Base-by-base conservation (phyloP, 2,113 vertebrate species). In the Sardina pilchardus region DNA sequence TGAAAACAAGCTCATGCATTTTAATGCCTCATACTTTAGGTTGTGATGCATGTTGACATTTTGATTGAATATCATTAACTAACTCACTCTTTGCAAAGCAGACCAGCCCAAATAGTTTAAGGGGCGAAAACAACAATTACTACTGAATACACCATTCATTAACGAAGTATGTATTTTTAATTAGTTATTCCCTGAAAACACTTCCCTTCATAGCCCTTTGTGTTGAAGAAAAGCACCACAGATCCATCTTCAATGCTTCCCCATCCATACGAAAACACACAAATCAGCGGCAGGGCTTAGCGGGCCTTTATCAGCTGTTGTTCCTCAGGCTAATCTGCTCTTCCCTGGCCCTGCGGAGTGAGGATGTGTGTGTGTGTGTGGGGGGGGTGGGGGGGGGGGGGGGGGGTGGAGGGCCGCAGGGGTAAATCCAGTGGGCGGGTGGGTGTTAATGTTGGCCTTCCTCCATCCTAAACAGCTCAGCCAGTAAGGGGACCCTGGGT, bases 391-490 rank as follows among this genome's bases (percentile, higher is more conserved):
- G n/a, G n/a, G 4, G 21, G 88, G 82, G 44, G 39, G 7, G 47
- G 67, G 7, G 81, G 56, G 6, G 9, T 4, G 71, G 71, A 36
- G 71, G 10, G 16, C 14, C 4, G 30, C 26, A 78, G 63, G 63
- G 63, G 26, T 71, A 71, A 71, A 71, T 71, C 63, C 63, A 71
- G 63, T 71, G 63, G 63, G 63, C 63, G 63, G 21, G 63, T 71
- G 63, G 63, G 44, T 84, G 88, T 78, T 91, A 88, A 87, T 91
- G 84, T 90, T 93, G 92, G 91, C 89, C 48, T 0, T 2, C 83
- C 82, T 87, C 89, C 91, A 91, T 47, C 1, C 84, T 82, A 91
- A 93, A 92, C 87, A 88, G 84, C 36, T 81, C 86, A 82, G 56
- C 45, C 81, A 86, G 84, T 34, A 81, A 84, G 85, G 92, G 59